These are phyloP conservation scores for Phalanger gymnotis DNA, from an alignment of 2,797 vertebrate species.

Conservation along the genomic window DNA sequence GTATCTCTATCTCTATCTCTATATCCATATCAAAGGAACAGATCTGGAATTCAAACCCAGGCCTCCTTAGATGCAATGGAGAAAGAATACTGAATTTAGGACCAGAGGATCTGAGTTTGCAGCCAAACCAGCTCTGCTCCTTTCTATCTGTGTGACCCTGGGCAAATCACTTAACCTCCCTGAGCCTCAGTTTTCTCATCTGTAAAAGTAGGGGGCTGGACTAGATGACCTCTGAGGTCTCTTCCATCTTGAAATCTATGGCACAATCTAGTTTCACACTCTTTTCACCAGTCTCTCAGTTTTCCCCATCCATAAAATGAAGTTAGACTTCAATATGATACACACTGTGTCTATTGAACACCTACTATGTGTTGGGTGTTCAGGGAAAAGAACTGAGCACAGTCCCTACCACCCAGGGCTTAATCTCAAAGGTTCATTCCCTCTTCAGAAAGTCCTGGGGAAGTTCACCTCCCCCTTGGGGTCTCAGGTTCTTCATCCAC, in stretches of 20 bases:
- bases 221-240: neutral
- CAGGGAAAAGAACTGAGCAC: neutral
- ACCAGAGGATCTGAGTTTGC: neutral
- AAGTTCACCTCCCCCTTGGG: neutral
- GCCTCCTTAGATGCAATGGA: neutral
- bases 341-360: accelerated
- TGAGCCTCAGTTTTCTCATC: neutral
- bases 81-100: neutral
- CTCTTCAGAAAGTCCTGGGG: neutral
- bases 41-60: neutral
- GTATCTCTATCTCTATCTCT: neutral
- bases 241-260: neutral
- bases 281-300: neutral
- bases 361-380: accelerated
- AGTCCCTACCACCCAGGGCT: neutral
- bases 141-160: neutral
- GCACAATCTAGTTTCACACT: neutral
- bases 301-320: neutral
- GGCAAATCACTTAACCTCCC: neutral
- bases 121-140: neutral
- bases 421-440: neutral
- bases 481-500: neutral
- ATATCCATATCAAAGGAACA: neutral
- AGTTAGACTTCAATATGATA: neutral
- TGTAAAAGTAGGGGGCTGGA: neutral